phyloP scores from a whole-genome alignment of 2,797 vertebrate genomes.

The Pampus argenteus region DNA sequence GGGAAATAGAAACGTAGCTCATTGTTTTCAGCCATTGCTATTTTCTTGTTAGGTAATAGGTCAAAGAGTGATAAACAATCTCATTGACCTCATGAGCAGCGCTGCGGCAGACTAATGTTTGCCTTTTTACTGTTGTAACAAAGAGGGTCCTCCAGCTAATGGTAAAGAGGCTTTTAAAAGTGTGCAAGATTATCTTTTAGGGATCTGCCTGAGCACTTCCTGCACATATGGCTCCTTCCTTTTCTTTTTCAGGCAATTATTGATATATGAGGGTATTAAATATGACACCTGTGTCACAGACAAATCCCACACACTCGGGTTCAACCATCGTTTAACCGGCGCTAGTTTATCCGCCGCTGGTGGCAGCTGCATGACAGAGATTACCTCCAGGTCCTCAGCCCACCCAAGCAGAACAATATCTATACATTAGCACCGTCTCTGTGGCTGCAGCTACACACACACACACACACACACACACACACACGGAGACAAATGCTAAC shows the following conservation, averaged over 20 bases:
- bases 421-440: conserved; percentile 75
- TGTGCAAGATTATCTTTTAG: conserved; percentile 79
- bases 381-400: conserved; percentile 83
- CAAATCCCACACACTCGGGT: conserved; percentile 69
- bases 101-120: conserved; percentile 31
- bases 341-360: conserved; percentile 66
- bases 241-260: conserved; percentile 77
- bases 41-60: conserved; percentile 60
- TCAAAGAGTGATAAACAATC: conserved; percentile 65
- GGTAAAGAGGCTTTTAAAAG: conserved; percentile 79
- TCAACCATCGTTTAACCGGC: conserved; percentile 78
- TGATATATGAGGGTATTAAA: conserved; percentile 90
- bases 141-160: conserved; percentile 46
- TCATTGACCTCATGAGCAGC: conserved; percentile 45
- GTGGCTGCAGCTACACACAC: conserved; percentile 24
- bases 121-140: conserved; percentile 46
- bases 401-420: conserved; percentile 89
- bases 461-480: conserved; percentile 1
- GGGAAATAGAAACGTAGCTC: conserved; percentile 5
- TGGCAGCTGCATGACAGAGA: conserved; percentile 88
- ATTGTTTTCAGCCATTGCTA: conserved; percentile 33
- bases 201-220: conserved; percentile 70
- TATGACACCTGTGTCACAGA: conserved; percentile 88
- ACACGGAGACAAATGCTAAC: conserved; percentile 23
- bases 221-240: conserved; percentile 77